Conservation (phyloP, 2,113 vertebrate genomes). For the Pheucticus melanocephalus region DNA sequence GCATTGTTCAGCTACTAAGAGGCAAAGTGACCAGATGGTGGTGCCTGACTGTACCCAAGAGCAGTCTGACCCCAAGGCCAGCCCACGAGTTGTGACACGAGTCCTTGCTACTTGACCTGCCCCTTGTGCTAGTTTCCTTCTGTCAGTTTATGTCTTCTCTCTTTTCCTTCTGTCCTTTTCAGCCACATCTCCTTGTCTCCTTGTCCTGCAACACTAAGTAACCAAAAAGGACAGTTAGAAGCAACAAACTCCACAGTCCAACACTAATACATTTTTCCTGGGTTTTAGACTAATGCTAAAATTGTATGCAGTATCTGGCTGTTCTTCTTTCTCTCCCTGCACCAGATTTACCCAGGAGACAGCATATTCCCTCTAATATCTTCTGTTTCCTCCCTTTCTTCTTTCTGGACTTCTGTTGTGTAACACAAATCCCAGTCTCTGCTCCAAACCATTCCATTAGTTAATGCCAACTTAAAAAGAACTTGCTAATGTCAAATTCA, state of each 20-base stretch:
- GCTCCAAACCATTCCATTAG: neutral
- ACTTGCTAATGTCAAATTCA: neutral
- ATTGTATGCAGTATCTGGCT: neutral
- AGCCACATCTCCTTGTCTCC: neutral
- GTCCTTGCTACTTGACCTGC: neutral
- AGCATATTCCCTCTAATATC: neutral
- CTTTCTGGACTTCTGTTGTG: neutral
- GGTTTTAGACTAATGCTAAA: neutral
- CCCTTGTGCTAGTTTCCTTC: neutral
- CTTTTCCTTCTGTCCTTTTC: neutral
- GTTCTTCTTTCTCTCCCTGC: neutral
- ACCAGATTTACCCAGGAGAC: neutral
- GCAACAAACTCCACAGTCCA: neutral
- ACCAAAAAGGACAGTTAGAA: neutral
- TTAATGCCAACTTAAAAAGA: neutral
- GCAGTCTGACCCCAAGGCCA: neutral
- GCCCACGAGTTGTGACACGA: fast-evolving
- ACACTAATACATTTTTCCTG: neutral
- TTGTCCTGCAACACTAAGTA: neutral
- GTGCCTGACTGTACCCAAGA: neutral
- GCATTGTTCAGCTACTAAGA: neutral
- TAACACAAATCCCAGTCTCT: neutral
- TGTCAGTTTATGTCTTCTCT: neutral
- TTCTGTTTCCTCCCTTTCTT: neutral
- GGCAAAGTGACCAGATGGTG: neutral